These are phyloP conservation scores for Lepidotrigona ventralis DNA, from an alignment of 1,140 invertebrate species.

Conservation along the genomic window DNA sequence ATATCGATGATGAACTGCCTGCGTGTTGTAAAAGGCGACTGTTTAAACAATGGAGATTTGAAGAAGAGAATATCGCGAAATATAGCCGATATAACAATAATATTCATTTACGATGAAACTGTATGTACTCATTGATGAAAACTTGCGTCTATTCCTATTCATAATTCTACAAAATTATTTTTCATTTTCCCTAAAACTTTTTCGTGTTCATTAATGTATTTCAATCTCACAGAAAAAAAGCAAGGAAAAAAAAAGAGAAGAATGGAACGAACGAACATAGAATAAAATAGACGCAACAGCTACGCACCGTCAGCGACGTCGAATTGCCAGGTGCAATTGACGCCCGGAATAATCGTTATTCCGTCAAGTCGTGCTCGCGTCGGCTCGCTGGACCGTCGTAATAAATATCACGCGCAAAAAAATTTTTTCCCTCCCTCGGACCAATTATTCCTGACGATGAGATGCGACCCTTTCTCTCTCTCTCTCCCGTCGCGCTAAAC, in stretches of 20 bases:
- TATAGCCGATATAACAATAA: too few species aligned
- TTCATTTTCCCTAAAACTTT: too few species aligned
- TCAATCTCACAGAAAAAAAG: background rate
- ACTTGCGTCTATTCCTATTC: too few species aligned
- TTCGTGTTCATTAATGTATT: too few species aligned
- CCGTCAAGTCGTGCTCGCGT: background rate
- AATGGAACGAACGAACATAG: background rate
- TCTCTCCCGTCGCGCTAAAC: background rate
- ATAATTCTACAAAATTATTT: too few species aligned
- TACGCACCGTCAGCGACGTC: background rate
- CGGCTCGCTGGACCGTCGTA: background rate
- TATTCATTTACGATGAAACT: too few species aligned
- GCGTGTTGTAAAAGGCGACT: too few species aligned
- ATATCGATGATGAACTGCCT: too few species aligned
- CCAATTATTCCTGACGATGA: background rate
- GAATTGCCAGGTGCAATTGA: slow-evolving; percentile 17
- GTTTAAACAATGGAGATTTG: too few species aligned
- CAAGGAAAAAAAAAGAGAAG: background rate
- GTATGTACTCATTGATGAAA: too few species aligned
- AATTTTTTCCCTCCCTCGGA: background rate
- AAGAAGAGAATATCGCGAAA: too few species aligned
- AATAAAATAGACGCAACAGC: background rate
- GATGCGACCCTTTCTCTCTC: too few species aligned
- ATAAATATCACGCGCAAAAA: slow-evolving; percentile 26
- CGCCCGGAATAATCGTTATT: slow-evolving; percentile 27